Conservation (phyloP, 1,140 invertebrate genomes). For the Hylaeus anthracinus region DNA sequence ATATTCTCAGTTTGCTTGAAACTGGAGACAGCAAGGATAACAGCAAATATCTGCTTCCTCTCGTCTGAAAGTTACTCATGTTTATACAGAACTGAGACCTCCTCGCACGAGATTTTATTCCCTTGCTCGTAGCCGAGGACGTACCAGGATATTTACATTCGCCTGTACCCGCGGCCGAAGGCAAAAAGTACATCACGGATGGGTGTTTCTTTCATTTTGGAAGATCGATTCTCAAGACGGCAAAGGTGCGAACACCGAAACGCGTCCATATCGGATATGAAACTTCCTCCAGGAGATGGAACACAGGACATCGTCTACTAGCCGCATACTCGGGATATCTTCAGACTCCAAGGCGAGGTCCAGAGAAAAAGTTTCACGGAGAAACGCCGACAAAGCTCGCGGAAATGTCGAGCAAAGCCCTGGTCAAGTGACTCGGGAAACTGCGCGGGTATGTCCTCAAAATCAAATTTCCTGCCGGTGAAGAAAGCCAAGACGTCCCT, state of each 20-base stretch:
- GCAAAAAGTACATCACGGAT: too few relatives aligned
- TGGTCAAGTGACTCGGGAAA: conserved; percentile 39
- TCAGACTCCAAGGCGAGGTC: not conserved
- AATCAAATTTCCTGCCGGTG: conserved; percentile 34
- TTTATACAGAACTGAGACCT: too few relatives aligned
- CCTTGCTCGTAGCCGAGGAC: too few relatives aligned
- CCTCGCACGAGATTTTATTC: too few relatives aligned
- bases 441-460: not conserved
- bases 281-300: conserved; percentile 58
- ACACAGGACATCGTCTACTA: not conserved
- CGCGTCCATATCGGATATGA: conserved; percentile 58
- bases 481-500: too few relatives aligned
- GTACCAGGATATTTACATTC: too few relatives aligned
- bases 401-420: conserved; percentile 33
- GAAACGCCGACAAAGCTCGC: conserved; percentile 35
- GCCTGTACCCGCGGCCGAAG: too few relatives aligned
- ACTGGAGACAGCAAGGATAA: too few relatives aligned
- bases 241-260: conserved; percentile 21
- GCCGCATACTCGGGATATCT: conserved; percentile 3
- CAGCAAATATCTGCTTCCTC: too few relatives aligned
- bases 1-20: too few relatives aligned
- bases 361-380: conserved; percentile 18
- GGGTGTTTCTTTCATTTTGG: too few relatives aligned
- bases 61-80: too few relatives aligned
- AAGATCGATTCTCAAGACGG: not conserved